Conservation (phyloP, 2,797 vertebrate genomes). For the Lophotriccus pileatus region DNA sequence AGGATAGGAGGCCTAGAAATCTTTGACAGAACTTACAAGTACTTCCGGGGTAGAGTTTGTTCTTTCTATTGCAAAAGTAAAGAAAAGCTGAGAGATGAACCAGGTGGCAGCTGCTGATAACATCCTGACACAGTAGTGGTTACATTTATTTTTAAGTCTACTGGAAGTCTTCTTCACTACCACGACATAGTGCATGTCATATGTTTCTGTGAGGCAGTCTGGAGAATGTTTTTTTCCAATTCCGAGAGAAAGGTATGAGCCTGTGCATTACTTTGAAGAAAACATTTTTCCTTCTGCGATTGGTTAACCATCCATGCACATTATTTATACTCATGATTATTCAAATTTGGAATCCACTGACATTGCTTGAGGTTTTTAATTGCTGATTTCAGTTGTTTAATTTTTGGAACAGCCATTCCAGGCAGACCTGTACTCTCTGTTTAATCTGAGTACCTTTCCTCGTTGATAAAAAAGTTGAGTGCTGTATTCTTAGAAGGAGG, state of each 20-base stretch:
- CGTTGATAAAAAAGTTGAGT: not conserved
- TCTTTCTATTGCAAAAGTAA: not conserved
- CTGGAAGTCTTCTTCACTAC: not conserved
- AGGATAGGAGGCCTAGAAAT: not conserved
- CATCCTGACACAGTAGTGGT: not conserved
- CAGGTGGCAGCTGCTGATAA: conserved; percentile 22
- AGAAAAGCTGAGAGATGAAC: not conserved
- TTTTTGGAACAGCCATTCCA: not conserved
- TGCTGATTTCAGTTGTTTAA: not conserved
- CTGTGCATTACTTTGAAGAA: not conserved
- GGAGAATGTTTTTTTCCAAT: not conserved
- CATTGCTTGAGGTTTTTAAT: not conserved
- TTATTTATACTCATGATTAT: not conserved
- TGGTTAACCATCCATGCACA: not conserved
- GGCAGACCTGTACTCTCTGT: not conserved
- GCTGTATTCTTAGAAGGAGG: not conserved
- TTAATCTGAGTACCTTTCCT: not conserved
- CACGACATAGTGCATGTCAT: not conserved
- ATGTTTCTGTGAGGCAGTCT: not conserved
- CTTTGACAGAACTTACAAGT: not conserved
- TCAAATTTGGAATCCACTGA: not conserved
- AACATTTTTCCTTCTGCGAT: not conserved
- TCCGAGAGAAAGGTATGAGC: not conserved
- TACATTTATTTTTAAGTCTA: not conserved
- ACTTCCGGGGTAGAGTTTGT: not conserved